Percentiles rank a stretch among this genome's conserved stretches.
Conservation (phyloP, 2,888 invertebrate genomes). For the Sericinus montela region DNA sequence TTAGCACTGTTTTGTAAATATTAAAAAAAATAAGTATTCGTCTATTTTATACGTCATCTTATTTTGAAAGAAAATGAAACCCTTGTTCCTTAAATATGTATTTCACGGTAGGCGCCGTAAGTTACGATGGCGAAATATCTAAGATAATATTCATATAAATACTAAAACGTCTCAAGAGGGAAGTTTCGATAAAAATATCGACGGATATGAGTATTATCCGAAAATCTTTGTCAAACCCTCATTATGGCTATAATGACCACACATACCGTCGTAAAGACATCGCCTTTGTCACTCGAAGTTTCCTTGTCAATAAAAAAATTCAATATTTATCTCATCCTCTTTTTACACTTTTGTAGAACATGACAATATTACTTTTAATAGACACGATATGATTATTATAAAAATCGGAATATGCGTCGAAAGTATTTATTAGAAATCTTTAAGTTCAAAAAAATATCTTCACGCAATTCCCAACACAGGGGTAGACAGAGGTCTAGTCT, state of each 20-base stretch:
- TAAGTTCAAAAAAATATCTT: no score
- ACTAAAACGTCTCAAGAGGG: conserved; percentile 4
- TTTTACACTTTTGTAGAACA: not conserved
- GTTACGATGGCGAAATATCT: conserved; percentile 1
- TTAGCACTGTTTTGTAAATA: no score
- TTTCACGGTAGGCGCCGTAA: not conserved
- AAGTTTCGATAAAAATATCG: conserved; percentile 26
- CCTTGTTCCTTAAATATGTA: not conserved
- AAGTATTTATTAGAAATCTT: no score
- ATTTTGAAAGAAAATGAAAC: no score
- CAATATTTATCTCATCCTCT: not conserved
- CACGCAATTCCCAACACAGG: no score
- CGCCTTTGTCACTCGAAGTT: conserved; percentile 50
- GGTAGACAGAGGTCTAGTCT: no score
- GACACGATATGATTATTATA: no score
- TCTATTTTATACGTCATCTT: no score
- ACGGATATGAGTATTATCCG: conserved; percentile 36
- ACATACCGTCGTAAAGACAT: conserved; percentile 60
- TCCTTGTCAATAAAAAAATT: not conserved
- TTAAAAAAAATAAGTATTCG: no score
- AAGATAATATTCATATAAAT: conserved; percentile 16
- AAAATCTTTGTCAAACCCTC: conserved; percentile 43
- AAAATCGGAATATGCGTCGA: no score
- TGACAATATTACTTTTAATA: no score
- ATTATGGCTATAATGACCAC: conserved; percentile 51